These are phyloP conservation scores for Alviniconcha marisindica DNA, from an alignment of 1,140 invertebrate genomes.

Conservation along the genomic window DNA sequence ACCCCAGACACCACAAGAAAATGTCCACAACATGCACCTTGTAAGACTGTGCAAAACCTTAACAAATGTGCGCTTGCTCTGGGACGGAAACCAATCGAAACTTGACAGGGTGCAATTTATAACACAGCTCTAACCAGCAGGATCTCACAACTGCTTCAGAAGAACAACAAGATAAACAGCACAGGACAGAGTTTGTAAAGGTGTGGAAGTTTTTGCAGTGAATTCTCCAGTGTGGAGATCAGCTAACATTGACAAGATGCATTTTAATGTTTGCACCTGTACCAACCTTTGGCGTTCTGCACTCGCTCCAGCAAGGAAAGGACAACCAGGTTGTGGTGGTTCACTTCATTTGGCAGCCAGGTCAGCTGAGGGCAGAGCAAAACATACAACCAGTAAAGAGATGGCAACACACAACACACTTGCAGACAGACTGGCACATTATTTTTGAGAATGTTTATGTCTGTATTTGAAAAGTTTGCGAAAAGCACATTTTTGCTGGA, in stretches of 20 bases:
- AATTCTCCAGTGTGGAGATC: not conserved
- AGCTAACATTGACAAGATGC: not conserved
- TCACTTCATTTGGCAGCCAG: slow-evolving; percentile 74
- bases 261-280: not conserved
- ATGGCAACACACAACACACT: too few relatives aligned
- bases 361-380: slow-evolving; percentile 56
- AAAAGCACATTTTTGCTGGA: too few relatives aligned
- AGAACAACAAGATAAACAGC: not conserved
- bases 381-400: not conserved
- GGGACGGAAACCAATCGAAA: too few relatives aligned
- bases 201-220: not conserved
- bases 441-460: too few relatives aligned
- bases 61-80: too few relatives aligned
- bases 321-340: slow-evolving; percentile 64
- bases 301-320: slow-evolving; percentile 66
- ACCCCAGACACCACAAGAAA: too few relatives aligned
- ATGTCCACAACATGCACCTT: too few relatives aligned
- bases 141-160: not conserved
- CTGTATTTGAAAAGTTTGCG: too few relatives aligned
- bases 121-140: not conserved
- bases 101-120: not conserved
- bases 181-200: not conserved
- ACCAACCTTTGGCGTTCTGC: slow-evolving; percentile 69
- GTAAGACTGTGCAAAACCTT: too few relatives aligned
- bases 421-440: too few relatives aligned